Evolutionary conservation across 2,797 vertebrate genomes (phyloP), one percentile per base, ranked within the genome.

Genomic region (Hippocampus kuda): DNA sequence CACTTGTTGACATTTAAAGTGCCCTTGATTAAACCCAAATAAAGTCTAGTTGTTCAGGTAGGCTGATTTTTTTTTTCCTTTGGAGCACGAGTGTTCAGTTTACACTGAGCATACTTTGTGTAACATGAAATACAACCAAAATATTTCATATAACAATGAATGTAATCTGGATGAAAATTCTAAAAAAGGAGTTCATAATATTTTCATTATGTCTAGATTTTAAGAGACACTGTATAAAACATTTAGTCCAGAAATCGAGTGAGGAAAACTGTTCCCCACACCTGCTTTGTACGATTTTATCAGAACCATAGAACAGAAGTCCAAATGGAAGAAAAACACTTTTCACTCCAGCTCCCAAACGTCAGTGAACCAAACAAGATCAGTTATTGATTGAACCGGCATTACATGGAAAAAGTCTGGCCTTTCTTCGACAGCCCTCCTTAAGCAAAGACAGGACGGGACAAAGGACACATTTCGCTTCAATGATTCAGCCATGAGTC

Each of bases 311-410:
- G 30, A 30, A 30, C 30, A 30, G 3, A 30, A 30, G 30, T 82
- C 67, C 83, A 71, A 70, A 68, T 57, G 78, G 62, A 80, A 0
- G 10, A n/a, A 69, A 65, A 66, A 42, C 68, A 51, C 42, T 2
- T 42, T 24, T 26, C 30, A 60, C 67, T n/a, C 0, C 30, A n/a
- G 20, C 11, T 30, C 34, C 20, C 38, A 62, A 62, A 62, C 42
- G 4, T 27, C 42, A 48, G 15, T 26, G 13, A 26, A 64, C 4
- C 62, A 42, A 63, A 38, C 38, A 65, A 48, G 24, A 8, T 48
- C 1, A 27, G 63, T 65, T 65, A 42, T 65, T 65, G 44, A 65
- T 65, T 65, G 42, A 46, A 46, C n/a, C 13, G 13, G 44, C 24
- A 48, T 46, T 26, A 18, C 24, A 38, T 61, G 59, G 59, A 61